phyloP scores from a whole-genome alignment of 2,888 invertebrate genomes.

The Callyntrura guangdongensis region DNA sequence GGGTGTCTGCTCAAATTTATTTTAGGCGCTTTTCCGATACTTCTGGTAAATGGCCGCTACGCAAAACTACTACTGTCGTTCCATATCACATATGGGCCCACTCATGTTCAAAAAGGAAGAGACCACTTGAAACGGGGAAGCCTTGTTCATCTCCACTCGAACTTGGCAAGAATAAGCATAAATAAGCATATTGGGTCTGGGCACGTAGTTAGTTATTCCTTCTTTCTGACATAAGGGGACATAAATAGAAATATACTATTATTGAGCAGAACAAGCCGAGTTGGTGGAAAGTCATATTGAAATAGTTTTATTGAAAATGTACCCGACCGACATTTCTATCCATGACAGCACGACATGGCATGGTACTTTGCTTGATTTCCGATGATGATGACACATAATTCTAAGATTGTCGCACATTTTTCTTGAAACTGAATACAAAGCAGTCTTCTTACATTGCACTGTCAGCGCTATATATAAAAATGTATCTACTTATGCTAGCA shows the following conservation, averaged over 20 bases:
- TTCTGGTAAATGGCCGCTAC: constrained; percentile 11
- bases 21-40: not conserved
- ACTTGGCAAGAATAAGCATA: not conserved
- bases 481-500: not conserved
- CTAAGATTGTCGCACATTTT: not conserved
- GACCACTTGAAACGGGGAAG: constrained; percentile 1
- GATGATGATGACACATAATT: constrained; percentile 49
- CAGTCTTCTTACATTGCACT: not conserved
- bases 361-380: constrained; percentile 58
- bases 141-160: not conserved
- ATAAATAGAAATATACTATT: constrained; percentile 23
- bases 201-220: not conserved
- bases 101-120: not conserved
- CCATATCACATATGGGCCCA: constrained; percentile 38
- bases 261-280: not conserved
- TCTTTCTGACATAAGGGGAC: not conserved
- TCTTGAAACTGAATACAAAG: not conserved
- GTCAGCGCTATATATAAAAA: not conserved
- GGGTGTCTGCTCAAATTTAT: constrained; percentile 41
- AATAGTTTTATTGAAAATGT: constrained; percentile 38
- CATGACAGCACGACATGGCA: not conserved
- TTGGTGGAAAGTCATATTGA: constrained; percentile 35
- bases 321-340: not conserved
- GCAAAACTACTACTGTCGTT: constrained; percentile 28
- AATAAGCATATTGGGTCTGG: not conserved